phyloP scores from a whole-genome alignment of 2,113 vertebrate species.

The Eclectus roratus region DNA sequence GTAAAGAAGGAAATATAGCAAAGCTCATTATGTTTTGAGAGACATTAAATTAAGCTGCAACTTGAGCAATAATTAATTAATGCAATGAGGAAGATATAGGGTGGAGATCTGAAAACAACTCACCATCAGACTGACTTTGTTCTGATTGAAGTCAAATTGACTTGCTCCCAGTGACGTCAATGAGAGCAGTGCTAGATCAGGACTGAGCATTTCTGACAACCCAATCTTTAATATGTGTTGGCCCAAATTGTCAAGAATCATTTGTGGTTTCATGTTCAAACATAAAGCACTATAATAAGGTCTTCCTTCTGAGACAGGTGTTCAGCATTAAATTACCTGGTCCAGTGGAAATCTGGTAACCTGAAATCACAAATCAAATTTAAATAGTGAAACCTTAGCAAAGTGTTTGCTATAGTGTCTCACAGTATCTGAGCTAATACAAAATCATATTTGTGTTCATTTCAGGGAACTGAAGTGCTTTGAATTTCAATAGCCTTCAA shows the following conservation, averaged over 20 bases:
- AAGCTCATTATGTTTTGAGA: constrained; percentile 17
- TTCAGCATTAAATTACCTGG: background rate
- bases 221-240: background rate
- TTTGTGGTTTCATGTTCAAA: background rate
- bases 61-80: constrained; percentile 60
- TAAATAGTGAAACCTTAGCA: background rate
- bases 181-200: background rate
- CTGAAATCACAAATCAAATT: background rate
- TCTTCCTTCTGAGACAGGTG: background rate
- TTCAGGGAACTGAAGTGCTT: background rate
- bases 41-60: constrained; percentile 32
- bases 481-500: constrained; percentile 1
- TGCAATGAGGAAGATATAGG: constrained; percentile 1
- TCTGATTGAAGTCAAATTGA: constrained; percentile 42
- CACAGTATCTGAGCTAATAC: background rate
- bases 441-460: background rate
- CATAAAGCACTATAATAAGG: background rate
- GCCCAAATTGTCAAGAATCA: background rate
- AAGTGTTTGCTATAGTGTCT: background rate
- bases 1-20: background rate
- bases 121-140: constrained; percentile 25
- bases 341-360: background rate
- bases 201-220: constrained; percentile 2
- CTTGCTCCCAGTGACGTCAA: constrained; percentile 32
- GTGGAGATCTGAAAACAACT: constrained; percentile 51